Conservation (phyloP, 2,797 vertebrate species). For the Fistularia commersonii region DNA sequence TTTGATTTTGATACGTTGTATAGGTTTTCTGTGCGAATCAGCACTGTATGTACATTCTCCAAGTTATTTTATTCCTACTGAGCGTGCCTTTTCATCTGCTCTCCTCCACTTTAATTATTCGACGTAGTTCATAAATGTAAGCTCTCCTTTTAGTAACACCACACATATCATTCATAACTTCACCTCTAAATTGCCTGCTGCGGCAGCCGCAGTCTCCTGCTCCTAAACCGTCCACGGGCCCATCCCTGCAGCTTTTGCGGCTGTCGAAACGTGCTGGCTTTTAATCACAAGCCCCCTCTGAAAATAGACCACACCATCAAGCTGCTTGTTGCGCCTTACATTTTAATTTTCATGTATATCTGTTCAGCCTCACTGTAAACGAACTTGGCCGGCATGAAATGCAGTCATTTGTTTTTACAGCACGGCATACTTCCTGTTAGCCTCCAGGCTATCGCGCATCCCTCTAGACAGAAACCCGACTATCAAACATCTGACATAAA, state of each 20-base stretch:
- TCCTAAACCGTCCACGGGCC: neutral
- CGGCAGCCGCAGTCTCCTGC: neutral
- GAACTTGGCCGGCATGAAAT: constrained; percentile 6
- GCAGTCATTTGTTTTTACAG: constrained; percentile 3
- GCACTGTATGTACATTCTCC: neutral
- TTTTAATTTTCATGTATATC: neutral
- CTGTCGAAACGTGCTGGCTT: constrained; percentile 2
- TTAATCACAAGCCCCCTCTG: neutral
- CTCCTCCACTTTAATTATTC: neutral
- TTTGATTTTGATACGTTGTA: too few relatives aligned
- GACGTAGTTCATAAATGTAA: constrained; percentile 5
- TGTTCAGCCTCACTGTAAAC: constrained; percentile 5
- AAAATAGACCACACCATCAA: neutral
- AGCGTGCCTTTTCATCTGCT: constrained; percentile 1
- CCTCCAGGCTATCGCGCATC: constrained; percentile 3
- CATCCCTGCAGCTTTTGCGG: neutral
- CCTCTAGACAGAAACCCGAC: neutral
- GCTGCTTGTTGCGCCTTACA: neutral
- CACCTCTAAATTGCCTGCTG: too few relatives aligned
- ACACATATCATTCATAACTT: too few relatives aligned
- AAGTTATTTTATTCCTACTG: neutral
- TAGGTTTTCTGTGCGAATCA: neutral
- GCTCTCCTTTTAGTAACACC: constrained; percentile 21
- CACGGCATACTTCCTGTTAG: constrained; percentile 10
- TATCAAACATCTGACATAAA: constrained; percentile 5